Evolutionary conservation across 2,113 vertebrate species (phyloP).

Genomic region (Trinectes maculatus): DNA sequence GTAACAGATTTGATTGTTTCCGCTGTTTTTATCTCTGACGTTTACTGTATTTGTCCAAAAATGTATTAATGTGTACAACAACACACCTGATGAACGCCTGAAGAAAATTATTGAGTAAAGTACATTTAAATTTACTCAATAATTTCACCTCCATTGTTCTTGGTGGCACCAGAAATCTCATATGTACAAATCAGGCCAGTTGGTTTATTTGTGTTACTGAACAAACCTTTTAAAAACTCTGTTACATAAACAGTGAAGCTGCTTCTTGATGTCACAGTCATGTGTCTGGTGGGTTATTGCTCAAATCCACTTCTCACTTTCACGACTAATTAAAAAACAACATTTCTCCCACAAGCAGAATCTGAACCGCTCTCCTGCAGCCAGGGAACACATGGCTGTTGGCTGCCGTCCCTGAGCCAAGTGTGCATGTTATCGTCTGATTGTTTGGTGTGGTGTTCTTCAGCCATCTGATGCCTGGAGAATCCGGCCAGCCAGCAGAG

Average conservation of each 20-base stretch:
- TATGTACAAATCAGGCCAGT: background rate
- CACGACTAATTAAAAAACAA: slow-evolving; percentile 63
- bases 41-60: too few species aligned
- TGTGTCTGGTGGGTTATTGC: slow-evolving; percentile 23
- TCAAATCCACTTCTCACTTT: slow-evolving; percentile 18
- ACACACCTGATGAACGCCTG: too few species aligned
- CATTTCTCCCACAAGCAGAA: slow-evolving; percentile 41
- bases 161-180: background rate
- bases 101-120: too few species aligned
- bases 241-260: slow-evolving; percentile 5
- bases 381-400: slow-evolving; percentile 56
- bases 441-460: slow-evolving; percentile 70
- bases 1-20: too few species aligned
- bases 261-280: slow-evolving; percentile 18
- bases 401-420: slow-evolving; percentile 57
- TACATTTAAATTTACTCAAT: too few species aligned
- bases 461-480: slow-evolving; percentile 63
- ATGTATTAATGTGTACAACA: too few species aligned
- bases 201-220: background rate
- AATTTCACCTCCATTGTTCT: background rate
- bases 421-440: slow-evolving; percentile 44
- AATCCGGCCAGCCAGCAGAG: slow-evolving; percentile 62
- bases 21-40: too few species aligned
- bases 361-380: slow-evolving; percentile 36
- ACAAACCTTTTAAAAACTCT: background rate